Conservation (phyloP, 2,797 vertebrate species). For the Semaprochilodus insignis region DNA sequence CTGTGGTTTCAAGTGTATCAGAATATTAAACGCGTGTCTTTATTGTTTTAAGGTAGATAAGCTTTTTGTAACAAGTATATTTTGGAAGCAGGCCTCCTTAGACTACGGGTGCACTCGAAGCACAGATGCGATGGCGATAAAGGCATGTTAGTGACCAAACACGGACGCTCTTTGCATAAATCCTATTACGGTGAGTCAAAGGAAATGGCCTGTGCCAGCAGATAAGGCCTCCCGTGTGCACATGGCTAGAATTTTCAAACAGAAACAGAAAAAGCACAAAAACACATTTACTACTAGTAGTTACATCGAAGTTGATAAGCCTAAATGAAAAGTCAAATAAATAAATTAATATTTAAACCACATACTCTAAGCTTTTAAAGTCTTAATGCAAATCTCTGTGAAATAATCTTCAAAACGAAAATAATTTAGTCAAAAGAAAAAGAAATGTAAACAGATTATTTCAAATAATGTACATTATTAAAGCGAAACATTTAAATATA, state of each 20-base stretch:
- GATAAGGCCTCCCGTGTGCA: conserved; percentile 25
- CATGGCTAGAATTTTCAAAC: conserved; percentile 10
- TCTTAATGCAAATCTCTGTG: background rate
- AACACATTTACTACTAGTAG: background rate
- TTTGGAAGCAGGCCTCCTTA: conserved; percentile 18
- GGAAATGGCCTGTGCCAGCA: conserved; percentile 44
- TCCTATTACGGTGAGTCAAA: conserved; percentile 47
- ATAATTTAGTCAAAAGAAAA: background rate
- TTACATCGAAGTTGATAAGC: too few relatives aligned
- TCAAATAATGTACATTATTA: conserved; percentile 23
- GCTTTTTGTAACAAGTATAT: conserved; percentile 14
- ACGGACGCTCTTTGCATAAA: conserved; percentile 43
- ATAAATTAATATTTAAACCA: conserved; percentile 40
- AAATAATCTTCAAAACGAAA: conserved; percentile 16
- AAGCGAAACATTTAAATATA: background rate
- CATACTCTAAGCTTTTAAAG: background rate
- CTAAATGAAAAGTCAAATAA: background rate
- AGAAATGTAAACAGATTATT: conserved; percentile 55
- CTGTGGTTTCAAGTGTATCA: background rate
- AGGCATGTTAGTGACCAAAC: conserved; percentile 18
- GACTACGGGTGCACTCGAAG: conserved; percentile 36
- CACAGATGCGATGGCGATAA: conserved; percentile 34
- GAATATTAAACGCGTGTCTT: background rate
- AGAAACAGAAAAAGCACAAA: background rate
- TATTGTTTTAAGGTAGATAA: conserved; percentile 49